phyloP scores from a whole-genome alignment of 1,140 invertebrate species.

The Dreissena rostriformis region DNA sequence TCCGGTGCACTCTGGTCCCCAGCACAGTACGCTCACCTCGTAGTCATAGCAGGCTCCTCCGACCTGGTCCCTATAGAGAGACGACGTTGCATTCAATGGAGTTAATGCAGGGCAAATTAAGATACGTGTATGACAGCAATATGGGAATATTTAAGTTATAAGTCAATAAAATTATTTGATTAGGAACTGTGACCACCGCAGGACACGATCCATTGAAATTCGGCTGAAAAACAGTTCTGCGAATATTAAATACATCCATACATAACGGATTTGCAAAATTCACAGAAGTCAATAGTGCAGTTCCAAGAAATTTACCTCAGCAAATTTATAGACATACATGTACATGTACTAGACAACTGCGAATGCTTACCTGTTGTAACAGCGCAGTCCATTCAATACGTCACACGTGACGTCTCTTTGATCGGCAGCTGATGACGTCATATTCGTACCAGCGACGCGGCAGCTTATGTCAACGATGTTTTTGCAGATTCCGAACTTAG shows the following conservation, averaged over 20 bases:
- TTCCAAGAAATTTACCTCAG: conserved; percentile 35
- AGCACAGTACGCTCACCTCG: conserved; percentile 69
- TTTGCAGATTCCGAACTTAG: conserved; percentile 81
- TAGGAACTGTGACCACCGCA: too few relatives aligned
- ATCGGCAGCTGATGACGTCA: conserved; percentile 86
- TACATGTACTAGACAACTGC: background rate
- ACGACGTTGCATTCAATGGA: background rate
- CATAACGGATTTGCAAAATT: too few relatives aligned
- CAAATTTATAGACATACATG: background rate
- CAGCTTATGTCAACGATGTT: conserved; percentile 89
- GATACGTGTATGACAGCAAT: too few relatives aligned
- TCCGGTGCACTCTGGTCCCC: conserved; percentile 56
- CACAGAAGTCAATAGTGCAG: background rate
- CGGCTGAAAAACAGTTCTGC: too few relatives aligned
- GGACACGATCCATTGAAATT: too few relatives aligned
- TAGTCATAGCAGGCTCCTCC: conserved; percentile 66
- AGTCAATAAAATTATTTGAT: too few relatives aligned
- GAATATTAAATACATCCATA: too few relatives aligned
- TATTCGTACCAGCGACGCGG: conserved; percentile 85
- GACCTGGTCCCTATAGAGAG: conserved; percentile 69
- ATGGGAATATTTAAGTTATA: too few relatives aligned
- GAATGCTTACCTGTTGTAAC: conserved; percentile 70
- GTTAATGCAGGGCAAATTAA: too few relatives aligned
- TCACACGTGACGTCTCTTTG: conserved; percentile 76
- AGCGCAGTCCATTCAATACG: conserved; percentile 77